A percentile compares a stretch with the other conserved stretches of the same genome.
These are phyloP conservation scores for Griposia aprilina DNA, from an alignment of 2,888 invertebrate genomes.

Conservation along the genomic window DNA sequence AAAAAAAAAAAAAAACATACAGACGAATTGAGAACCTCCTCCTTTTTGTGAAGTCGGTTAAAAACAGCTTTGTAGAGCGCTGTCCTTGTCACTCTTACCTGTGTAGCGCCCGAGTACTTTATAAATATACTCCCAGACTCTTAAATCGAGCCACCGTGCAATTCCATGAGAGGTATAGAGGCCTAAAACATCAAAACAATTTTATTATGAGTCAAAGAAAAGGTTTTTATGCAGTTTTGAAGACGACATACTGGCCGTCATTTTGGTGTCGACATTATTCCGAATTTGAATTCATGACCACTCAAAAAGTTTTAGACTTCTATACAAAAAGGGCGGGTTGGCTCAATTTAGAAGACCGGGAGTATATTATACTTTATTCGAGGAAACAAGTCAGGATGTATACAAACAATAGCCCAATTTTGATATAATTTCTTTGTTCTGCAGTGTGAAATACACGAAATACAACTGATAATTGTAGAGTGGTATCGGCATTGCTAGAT, in stretches of 20 bases:
- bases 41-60: too few relatives aligned
- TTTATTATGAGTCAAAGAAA: neutral
- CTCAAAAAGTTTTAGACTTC: neutral
- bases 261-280: neutral
- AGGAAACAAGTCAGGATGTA: neutral
- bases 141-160: neutral
- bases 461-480: constrained; percentile 9
- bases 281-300: neutral
- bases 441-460: constrained; percentile 14
- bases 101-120: neutral
- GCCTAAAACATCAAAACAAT: neutral
- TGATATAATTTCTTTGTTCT: neutral
- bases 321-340: neutral
- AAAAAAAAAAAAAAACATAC: too few relatives aligned
- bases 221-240: neutral
- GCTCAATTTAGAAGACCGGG: neutral
- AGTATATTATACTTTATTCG: neutral
- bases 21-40: too few relatives aligned
- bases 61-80: neutral
- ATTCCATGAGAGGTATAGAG: neutral
- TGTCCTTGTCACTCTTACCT: neutral
- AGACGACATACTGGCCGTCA: neutral
- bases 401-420: constrained; percentile 10
- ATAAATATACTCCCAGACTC: neutral
- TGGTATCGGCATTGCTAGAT: neutral